Evolutionary conservation across 1,140 invertebrate genomes (phyloP), one percentile per base, ranked within the genome.

Genomic region (Meloidogyne exigua): DNA sequence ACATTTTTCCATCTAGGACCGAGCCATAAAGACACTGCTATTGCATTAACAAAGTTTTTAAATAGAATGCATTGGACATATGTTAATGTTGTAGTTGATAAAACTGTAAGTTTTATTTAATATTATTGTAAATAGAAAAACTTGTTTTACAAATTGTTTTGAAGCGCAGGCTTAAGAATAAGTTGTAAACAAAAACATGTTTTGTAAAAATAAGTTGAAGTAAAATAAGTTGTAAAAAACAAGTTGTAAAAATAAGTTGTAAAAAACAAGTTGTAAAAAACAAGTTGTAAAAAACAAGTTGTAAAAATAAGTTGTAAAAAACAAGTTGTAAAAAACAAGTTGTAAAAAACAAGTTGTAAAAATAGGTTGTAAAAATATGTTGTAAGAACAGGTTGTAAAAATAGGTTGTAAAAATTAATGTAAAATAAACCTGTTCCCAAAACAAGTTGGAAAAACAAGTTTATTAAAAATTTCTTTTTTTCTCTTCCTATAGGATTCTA

Each of bases 21-120:
- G 10, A 78, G 66, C 15, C 76, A 78, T 28, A 39, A 69, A 28
- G 28, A 72, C 28, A 80, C 76, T 32, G 83, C 80, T 23, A 67
- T 74, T 39, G 84, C 78, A 26, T 69, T 86, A 13, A 70, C 82
- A 7, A 72, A 81, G 36, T 79, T 84, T 44, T 67, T 86, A 26
- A 76, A 72, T 25, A 62, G 66, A 64, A 83, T 82, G 81, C 73
- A 81, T 28, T 86, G 84, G 84, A 80, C 85, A 36, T 87, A 82
- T 71, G 79, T 86, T 5, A 84, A 83, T 42, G 81, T 87, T 42
- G 85, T 87, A 23, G 21, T 78, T 75, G 76, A 78, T 57, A 76
- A 62, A 78, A 71, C 26, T 32, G 76, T 78, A 78, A 0, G 36
- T 84, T 39, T 25, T 26, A 32, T 70, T 28, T 42, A 39, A 39